Percentiles rank a stretch among this genome's conserved stretches.
Conservation (phyloP, 2,888 invertebrate genomes). For the Pristionchus fissidentatus region DNA sequence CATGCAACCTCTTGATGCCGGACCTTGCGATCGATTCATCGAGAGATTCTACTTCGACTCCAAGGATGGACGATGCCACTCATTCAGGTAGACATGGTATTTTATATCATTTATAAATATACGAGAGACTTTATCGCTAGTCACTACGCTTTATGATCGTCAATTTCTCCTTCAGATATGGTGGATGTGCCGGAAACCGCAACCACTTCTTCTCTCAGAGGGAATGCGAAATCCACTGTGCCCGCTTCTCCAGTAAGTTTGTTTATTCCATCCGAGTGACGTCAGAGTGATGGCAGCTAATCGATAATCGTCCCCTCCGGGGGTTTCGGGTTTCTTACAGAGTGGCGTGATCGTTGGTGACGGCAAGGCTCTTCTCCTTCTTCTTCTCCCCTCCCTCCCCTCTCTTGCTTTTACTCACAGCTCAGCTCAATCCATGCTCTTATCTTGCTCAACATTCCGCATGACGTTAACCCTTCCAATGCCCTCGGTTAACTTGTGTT, state of each 20-base stretch:
- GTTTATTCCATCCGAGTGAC: neutral
- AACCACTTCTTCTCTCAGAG: slow-evolving; percentile 75
- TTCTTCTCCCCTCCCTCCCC: neutral
- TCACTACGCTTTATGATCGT: neutral
- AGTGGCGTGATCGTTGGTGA: neutral
- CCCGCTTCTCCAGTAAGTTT: slow-evolving; percentile 72
- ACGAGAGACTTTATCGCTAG: neutral
- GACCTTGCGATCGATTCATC: slow-evolving; percentile 73
- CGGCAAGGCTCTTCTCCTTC: neutral
- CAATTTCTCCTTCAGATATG: slow-evolving; percentile 58
- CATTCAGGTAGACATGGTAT: slow-evolving; percentile 67
- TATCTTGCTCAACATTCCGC: neutral
- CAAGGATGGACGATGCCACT: slow-evolving; percentile 69
- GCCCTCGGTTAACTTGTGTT: neutral
- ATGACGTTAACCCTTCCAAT: neutral
- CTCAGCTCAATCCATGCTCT: neutral
- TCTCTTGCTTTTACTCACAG: neutral
- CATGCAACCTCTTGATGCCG: slow-evolving; percentile 74
- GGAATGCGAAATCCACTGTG: slow-evolving; percentile 75
- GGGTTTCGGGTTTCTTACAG: neutral
- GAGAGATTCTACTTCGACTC: slow-evolving; percentile 71
- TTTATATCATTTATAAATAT: neutral
- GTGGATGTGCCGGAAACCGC: slow-evolving; percentile 74
- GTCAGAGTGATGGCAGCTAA: slow-evolving; percentile 23
- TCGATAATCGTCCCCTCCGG: neutral